phyloP scores from a whole-genome alignment of 2,888 invertebrate genomes.

The Prionchulus punctatus region DNA sequence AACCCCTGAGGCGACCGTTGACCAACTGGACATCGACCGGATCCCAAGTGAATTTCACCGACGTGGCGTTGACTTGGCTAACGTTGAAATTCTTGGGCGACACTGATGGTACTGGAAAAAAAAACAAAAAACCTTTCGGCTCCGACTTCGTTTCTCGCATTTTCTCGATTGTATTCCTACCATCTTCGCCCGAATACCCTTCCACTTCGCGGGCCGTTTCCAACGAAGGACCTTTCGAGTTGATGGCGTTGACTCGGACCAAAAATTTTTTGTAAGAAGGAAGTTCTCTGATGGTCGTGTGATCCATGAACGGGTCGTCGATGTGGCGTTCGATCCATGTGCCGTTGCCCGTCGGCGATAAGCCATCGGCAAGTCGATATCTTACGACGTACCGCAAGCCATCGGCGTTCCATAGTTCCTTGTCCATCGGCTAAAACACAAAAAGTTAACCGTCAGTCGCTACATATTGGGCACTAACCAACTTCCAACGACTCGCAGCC shows the following conservation, averaged over 20 bases:
- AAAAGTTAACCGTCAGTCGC: too few species aligned
- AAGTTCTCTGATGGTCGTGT: constrained; percentile 55
- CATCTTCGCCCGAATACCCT: constrained; percentile 86
- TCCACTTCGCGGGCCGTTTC: constrained; percentile 62
- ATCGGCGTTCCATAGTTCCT: constrained; percentile 88
- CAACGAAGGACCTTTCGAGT: constrained; percentile 22
- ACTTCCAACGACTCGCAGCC: too few species aligned
- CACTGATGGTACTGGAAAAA: constrained; percentile 48
- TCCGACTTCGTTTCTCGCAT: neutral
- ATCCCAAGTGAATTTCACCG: constrained; percentile 70
- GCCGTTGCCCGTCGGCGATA: too few species aligned
- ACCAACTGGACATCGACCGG: constrained; percentile 62
- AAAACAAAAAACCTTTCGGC: neutral
- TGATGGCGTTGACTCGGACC: constrained; percentile 52
- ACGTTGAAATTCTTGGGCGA: constrained; percentile 68
- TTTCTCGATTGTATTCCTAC: constrained; percentile 31
- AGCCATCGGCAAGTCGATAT: constrained; percentile 19
- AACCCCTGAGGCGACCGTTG: constrained; percentile 67
- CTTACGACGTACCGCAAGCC: constrained; percentile 58
- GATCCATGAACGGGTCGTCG: constrained; percentile 39
- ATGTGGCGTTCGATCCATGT: constrained; percentile 28
- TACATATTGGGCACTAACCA: too few species aligned
- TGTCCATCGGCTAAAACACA: constrained; percentile 59
- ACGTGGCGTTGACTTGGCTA: constrained; percentile 56
- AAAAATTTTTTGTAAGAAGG: constrained; percentile 75